phyloP scores from a whole-genome alignment of 2,888 invertebrate genomes.

The Cancer borealis region DNA sequence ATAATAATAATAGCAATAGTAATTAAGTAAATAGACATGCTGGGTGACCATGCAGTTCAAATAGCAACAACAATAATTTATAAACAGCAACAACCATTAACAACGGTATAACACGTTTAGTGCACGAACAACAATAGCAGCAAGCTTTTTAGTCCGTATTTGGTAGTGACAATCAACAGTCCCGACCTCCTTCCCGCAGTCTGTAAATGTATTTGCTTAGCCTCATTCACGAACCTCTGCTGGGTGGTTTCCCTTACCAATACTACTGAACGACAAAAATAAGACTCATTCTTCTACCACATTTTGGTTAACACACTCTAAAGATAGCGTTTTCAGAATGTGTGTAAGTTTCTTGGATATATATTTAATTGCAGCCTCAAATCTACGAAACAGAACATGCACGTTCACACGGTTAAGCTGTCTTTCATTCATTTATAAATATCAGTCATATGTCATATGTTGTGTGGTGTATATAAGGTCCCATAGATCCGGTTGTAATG shows the following conservation, averaged over 20 bases:
- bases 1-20: not conserved
- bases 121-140: too few relatives aligned
- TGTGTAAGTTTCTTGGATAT: not conserved
- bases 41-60: too few relatives aligned
- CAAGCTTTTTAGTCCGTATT: not conserved
- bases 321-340: not conserved
- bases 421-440: too few relatives aligned
- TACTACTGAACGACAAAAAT: not conserved
- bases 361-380: not conserved
- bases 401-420: too few relatives aligned
- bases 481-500: too few relatives aligned
- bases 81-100: not conserved
- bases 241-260: not conserved
- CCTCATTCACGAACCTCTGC: not conserved
- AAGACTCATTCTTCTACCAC: not conserved
- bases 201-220: slow-evolving; percentile 10
- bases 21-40: too few relatives aligned
- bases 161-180: not conserved
- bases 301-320: not conserved
- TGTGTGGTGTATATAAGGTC: too few relatives aligned
- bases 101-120: not conserved
- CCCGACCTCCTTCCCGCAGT: not conserved
- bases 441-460: too few relatives aligned
- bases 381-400: not conserved
- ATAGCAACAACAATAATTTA: not conserved